Percentiles rank a stretch among this genome's conserved stretches.
These are phyloP conservation scores for Druon quercuslanigerum DNA, from an alignment of 1,140 invertebrate genomes.

Conservation along the genomic window DNA sequence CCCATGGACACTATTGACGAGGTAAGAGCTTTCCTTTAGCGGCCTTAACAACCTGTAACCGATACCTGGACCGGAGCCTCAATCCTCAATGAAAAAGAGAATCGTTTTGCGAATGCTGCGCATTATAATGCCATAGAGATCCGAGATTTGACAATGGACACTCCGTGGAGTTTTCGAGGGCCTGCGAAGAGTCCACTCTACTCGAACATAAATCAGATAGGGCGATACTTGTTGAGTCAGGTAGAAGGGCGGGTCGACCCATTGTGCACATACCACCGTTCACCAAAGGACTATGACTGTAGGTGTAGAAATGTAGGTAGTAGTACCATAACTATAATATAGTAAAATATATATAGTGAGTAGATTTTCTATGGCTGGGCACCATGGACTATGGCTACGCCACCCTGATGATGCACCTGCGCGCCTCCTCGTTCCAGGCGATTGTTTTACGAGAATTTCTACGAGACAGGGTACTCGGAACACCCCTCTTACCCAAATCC, in stretches of 20 bases:
- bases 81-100: conserved; percentile 41
- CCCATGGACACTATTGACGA: conserved; percentile 24
- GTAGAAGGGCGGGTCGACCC: conserved; percentile 19
- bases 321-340: not conserved
- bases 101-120: conserved; percentile 44
- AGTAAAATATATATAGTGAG: not conserved
- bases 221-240: conserved; percentile 30
- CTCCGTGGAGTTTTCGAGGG: conserved; percentile 22
- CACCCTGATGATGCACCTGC: not conserved
- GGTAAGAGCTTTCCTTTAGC: conserved; percentile 49
- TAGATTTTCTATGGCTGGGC: not conserved
- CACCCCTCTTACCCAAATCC: not conserved
- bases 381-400: not conserved
- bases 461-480: not conserved
- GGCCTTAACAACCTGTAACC: conserved; percentile 60
- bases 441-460: not conserved
- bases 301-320: too few species aligned
- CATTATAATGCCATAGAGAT: conserved; percentile 20
- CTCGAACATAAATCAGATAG: conserved; percentile 30
- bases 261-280: conserved; percentile 23
- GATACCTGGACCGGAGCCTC: conserved; percentile 51
- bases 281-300: conserved; percentile 16
- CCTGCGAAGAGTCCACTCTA: conserved; percentile 26
- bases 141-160: conserved; percentile 21
- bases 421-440: not conserved